phyloP scores from a whole-genome alignment of 53 echinoderm and acorn worm species.

The Astropecten irregularis region DNA sequence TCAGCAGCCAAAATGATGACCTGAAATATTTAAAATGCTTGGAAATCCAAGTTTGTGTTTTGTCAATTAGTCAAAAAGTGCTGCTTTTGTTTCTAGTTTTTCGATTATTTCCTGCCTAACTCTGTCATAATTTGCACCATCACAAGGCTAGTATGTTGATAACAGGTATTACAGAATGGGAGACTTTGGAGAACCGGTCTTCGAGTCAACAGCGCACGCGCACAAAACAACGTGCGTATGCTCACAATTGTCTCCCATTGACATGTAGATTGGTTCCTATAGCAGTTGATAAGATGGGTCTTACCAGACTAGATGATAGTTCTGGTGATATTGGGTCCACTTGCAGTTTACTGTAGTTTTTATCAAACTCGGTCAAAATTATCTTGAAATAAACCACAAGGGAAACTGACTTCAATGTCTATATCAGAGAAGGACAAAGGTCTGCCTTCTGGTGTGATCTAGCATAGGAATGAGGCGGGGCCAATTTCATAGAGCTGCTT shows the following conservation, averaged over 20 bases:
- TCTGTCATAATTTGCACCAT: too few species aligned
- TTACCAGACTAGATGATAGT: neutral
- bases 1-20: too few species aligned
- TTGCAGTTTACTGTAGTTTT: too few species aligned
- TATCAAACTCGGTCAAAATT: too few species aligned
- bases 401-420: neutral
- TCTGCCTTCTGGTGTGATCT: neutral
- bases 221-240: too few species aligned
- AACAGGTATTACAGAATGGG: slow-evolving; percentile 13
- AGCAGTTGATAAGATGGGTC: neutral
- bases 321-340: neutral
- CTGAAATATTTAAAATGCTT: too few species aligned
- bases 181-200: too few species aligned
- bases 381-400: too few species aligned
- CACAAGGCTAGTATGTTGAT: neutral
- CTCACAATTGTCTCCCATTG: neutral
- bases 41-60: too few species aligned
- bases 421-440: neutral
- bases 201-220: neutral
- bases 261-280: neutral
- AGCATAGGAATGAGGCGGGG: too few species aligned
- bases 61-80: too few species aligned
- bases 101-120: neutral
- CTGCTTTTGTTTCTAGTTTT: neutral
- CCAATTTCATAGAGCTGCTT: too few species aligned